Percentiles rank a stretch among this genome's conserved stretches.
These are phyloP conservation scores for Tarsius wallacei DNA, from an alignment of 2,797 vertebrate species.

Conservation along the genomic window DNA sequence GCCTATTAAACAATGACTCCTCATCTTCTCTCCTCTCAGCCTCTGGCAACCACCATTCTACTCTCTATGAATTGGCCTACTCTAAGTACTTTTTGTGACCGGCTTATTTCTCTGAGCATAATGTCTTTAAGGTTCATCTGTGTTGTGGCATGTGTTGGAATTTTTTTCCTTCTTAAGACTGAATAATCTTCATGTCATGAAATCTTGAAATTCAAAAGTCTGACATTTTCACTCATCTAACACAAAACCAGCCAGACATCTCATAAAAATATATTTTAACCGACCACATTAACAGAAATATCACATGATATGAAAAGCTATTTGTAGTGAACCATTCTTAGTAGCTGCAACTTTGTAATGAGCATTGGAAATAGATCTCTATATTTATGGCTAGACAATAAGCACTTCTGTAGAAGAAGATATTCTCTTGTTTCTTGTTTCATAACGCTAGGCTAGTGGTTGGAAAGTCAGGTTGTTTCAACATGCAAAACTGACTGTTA, in stretches of 20 bases:
- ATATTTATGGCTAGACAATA: not conserved
- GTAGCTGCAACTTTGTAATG: constrained; percentile 2
- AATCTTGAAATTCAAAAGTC: constrained; percentile 38
- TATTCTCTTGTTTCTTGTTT: not conserved
- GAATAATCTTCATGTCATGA: not conserved
- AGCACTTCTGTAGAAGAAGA: not conserved
- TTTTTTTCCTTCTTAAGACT: not conserved
- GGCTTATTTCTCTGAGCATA: not conserved
- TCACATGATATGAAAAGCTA: not conserved
- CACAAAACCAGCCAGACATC: not conserved
- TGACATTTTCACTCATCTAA: not conserved
- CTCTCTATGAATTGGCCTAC: not conserved
- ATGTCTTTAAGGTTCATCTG: not conserved
- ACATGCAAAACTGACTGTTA: not conserved
- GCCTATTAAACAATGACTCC: not conserved
- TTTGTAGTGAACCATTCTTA: not conserved
- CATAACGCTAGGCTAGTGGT: not conserved
- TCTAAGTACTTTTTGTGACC: not conserved
- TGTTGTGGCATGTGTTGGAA: not conserved
- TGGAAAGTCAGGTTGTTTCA: not conserved
- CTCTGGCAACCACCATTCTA: not conserved
- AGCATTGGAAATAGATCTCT: not conserved
- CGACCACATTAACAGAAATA: not conserved
- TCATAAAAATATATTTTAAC: constrained; percentile 38
- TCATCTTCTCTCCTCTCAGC: not conserved